These are phyloP conservation scores for Molossus alvarezi DNA, from an alignment of 2,797 vertebrate species.

Conservation along the genomic window DNA sequence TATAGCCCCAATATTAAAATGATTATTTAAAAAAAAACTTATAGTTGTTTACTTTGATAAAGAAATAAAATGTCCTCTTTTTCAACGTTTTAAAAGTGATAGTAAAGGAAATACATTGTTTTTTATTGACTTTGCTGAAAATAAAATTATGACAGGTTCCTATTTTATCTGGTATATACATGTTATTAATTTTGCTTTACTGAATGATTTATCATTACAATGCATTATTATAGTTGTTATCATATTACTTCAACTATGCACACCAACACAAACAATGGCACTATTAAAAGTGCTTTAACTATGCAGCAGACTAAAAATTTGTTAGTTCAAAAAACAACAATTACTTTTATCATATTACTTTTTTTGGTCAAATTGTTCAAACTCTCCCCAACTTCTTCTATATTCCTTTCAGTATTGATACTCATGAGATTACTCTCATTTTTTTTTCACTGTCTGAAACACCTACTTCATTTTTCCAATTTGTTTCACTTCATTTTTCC, in stretches of 20 bases:
- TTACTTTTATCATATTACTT: background rate
- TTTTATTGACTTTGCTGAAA: conserved; percentile 32
- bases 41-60: background rate
- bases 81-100: conserved; percentile 14
- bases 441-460: background rate
- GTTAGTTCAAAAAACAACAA: background rate
- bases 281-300: background rate
- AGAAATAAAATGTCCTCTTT: conserved; percentile 24
- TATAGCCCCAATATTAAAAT: background rate
- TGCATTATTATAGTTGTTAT: background rate
- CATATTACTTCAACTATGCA: background rate
- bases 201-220: background rate
- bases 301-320: background rate
- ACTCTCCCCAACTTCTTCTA: background rate
- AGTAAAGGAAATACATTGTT: background rate
- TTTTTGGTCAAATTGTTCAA: background rate
- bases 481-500: conserved; percentile 35
- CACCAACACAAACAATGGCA: background rate
- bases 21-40: background rate
- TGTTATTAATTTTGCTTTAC: background rate
- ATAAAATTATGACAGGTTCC: background rate
- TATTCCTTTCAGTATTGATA: background rate
- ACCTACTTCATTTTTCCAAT: background rate
- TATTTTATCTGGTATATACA: background rate
- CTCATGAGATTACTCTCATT: background rate